Evolutionary conservation across 2,797 vertebrate genomes (phyloP).

Genomic region (Sebastiscus albofasciatus): DNA sequence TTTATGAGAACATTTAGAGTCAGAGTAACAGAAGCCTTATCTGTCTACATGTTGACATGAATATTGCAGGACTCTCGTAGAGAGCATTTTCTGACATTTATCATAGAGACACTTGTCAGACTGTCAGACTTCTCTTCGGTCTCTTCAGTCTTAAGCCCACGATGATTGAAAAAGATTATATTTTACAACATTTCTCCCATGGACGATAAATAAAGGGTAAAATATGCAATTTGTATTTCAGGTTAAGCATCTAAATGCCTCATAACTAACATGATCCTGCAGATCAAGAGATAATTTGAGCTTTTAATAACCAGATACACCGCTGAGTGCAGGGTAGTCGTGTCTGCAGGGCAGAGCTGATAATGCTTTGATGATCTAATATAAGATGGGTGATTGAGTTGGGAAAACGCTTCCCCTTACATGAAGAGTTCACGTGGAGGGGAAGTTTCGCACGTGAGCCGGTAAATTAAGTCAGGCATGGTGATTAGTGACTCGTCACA

Average conservation of each 20-base stretch:
- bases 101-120: not conserved
- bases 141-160: not conserved
- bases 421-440: constrained; percentile 58
- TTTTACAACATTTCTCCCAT: not conserved
- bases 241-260: not conserved
- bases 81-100: not conserved
- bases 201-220: not conserved
- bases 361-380: constrained; percentile 69
- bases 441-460: constrained; percentile 56
- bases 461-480: constrained; percentile 65
- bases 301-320: constrained; percentile 24
- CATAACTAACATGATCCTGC: not conserved
- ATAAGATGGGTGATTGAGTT: constrained; percentile 55
- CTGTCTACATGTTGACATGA: not conserved
- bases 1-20: not conserved
- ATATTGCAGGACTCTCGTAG: not conserved
- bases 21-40: not conserved
- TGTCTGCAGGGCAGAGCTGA: constrained; percentile 52
- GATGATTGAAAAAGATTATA: not conserved
- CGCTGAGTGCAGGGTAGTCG: constrained; percentile 14
- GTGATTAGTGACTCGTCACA: constrained; percentile 78
- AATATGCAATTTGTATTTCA: not conserved
- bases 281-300: constrained; percentile 12
- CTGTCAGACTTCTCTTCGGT: not conserved
- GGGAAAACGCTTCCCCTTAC: constrained; percentile 45